Evolutionary conservation across 2,797 vertebrate species (phyloP).

Genomic region (Tapera naevia): DNA sequence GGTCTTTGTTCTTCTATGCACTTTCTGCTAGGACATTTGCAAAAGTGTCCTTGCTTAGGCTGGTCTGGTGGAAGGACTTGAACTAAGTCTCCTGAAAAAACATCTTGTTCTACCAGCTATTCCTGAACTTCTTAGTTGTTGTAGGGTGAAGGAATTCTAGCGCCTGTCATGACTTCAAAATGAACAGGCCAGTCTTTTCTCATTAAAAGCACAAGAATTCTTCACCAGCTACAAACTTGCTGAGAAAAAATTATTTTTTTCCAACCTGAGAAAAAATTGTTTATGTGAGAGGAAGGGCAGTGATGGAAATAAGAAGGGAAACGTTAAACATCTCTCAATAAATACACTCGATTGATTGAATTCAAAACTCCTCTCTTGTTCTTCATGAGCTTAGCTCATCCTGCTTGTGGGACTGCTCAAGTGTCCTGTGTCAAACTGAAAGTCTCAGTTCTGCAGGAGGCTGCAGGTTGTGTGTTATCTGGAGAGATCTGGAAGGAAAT

Average conservation of each 20-base stretch:
- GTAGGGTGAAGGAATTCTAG: neutral
- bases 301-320: neutral
- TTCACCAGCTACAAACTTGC: neutral
- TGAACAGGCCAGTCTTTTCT: neutral
- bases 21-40: neutral
- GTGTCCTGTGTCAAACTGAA: neutral
- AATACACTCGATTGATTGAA: neutral
- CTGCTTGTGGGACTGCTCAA: neutral
- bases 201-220: neutral
- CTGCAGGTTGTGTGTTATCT: neutral
- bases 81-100: neutral
- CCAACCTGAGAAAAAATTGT: neutral
- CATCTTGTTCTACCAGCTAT: neutral
- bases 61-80: neutral
- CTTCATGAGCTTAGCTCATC: neutral
- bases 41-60: neutral
- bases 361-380: neutral
- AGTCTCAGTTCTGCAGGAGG: neutral
- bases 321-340: slow-evolving; percentile 31
- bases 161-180: neutral
- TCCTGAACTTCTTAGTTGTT: neutral
- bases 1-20: neutral
- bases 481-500: neutral
- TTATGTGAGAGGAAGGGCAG: neutral
- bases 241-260: neutral